Evolutionary conservation across 2,797 vertebrate genomes (phyloP).

Genomic region (Melopsittacus undulatus): DNA sequence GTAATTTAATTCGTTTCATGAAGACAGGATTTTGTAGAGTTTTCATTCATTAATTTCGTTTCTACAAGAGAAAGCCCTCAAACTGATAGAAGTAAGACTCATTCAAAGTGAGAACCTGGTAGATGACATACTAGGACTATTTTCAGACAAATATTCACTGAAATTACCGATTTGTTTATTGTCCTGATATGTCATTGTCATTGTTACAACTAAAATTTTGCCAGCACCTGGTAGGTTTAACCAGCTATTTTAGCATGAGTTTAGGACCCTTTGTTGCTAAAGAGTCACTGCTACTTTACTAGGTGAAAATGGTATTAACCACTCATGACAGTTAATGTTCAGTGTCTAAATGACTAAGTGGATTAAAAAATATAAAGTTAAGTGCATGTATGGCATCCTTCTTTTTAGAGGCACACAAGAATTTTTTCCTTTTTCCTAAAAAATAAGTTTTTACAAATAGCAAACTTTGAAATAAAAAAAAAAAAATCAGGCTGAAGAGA

Average conservation of each 20-base stretch:
- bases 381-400: neutral
- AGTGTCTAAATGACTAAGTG: neutral
- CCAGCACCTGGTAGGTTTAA: neutral
- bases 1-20: neutral
- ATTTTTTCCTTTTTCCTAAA: neutral
- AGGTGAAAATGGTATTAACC: neutral
- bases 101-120: neutral
- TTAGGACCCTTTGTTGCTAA: neutral
- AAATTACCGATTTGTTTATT: neutral
- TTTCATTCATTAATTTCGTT: neutral
- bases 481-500: neutral
- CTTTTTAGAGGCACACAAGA: neutral
- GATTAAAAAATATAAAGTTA: neutral
- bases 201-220: neutral
- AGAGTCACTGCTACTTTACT: neutral
- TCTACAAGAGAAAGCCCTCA: neutral
- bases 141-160: neutral
- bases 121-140: neutral
- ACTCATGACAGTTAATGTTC: neutral
- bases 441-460: neutral
- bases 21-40: neutral
- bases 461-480: neutral
- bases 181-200: neutral
- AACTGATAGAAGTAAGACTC: neutral
- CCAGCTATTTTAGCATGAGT: neutral